phyloP scores from a whole-genome alignment of 2,888 invertebrate genomes.

The Folsomia candida region DNA sequence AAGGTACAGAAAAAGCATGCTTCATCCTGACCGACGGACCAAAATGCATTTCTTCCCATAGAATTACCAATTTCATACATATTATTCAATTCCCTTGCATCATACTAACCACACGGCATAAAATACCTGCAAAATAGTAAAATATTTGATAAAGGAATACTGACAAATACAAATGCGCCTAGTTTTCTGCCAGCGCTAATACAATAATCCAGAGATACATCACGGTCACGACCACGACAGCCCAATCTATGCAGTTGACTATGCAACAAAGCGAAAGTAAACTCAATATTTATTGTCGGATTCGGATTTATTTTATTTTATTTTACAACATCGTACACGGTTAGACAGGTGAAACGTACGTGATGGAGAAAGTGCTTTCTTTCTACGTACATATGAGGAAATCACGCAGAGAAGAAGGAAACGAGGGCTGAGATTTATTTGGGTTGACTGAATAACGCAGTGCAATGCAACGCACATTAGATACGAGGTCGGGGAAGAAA shows the following conservation, averaged over 20 bases:
- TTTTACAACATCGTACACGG: too few species aligned
- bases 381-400: background rate
- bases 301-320: slow-evolving; percentile 1
- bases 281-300: background rate
- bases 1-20: too few species aligned
- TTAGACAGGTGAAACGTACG: background rate
- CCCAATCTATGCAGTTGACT: background rate
- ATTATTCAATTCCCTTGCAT: too few species aligned
- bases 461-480: background rate
- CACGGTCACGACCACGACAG: background rate
- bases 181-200: background rate
- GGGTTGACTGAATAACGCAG: background rate
- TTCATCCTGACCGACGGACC: too few species aligned
- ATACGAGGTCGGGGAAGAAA: too few species aligned
- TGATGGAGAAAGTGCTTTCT: slow-evolving; percentile 2
- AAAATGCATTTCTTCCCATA: too few species aligned
- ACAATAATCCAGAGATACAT: background rate
- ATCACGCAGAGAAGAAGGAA: background rate
- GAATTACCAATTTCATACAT: too few species aligned
- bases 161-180: background rate
- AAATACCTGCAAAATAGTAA: too few species aligned
- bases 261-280: background rate
- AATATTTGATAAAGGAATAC: background rate
- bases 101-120: too few species aligned
- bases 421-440: background rate